Conservation (phyloP, 2,888 invertebrate genomes). For the Merodon equestris region DNA sequence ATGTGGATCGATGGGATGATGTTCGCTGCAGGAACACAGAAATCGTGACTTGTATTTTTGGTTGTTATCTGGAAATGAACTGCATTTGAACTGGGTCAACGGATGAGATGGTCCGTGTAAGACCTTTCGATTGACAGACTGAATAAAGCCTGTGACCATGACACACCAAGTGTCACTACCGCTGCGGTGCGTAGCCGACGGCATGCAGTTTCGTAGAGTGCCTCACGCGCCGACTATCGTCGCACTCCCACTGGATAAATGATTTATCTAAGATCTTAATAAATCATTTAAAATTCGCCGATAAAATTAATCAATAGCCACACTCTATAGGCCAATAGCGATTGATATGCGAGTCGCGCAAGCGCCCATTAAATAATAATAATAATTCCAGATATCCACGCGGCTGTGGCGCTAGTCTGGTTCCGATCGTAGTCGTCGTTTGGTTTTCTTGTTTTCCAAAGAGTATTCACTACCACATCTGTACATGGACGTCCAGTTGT, state of each 20-base stretch:
- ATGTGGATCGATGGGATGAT: constrained; percentile 53
- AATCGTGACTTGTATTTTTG: constrained; percentile 63
- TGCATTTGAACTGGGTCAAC: constrained; percentile 38
- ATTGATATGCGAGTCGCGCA: constrained; percentile 68
- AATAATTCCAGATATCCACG: constrained; percentile 61
- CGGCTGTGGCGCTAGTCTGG: constrained; percentile 13
- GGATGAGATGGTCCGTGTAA: constrained; percentile 19
- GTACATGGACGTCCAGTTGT: constrained; percentile 32
- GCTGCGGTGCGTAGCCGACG: not conserved
- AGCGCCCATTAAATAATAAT: constrained; percentile 63
- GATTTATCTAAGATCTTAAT: constrained; percentile 76
- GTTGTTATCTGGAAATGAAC: not conserved
- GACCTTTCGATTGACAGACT: constrained; percentile 15
- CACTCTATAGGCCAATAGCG: constrained; percentile 72
- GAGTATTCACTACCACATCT: not conserved
- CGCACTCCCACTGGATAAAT: constrained; percentile 67
- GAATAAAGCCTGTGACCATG: not conserved
- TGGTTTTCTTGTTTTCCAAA: constrained; percentile 8
- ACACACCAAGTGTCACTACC: constrained; percentile 8
- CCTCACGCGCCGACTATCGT: constrained; percentile 45
- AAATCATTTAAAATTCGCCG: constrained; percentile 75
- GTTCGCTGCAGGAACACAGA: constrained; percentile 44
- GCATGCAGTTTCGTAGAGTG: constrained; percentile 31
- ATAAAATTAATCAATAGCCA: constrained; percentile 75
- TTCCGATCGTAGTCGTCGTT: constrained; percentile 11